phyloP scores from a whole-genome alignment of 2,113 vertebrate genomes.

The Neoarius graeffei region DNA sequence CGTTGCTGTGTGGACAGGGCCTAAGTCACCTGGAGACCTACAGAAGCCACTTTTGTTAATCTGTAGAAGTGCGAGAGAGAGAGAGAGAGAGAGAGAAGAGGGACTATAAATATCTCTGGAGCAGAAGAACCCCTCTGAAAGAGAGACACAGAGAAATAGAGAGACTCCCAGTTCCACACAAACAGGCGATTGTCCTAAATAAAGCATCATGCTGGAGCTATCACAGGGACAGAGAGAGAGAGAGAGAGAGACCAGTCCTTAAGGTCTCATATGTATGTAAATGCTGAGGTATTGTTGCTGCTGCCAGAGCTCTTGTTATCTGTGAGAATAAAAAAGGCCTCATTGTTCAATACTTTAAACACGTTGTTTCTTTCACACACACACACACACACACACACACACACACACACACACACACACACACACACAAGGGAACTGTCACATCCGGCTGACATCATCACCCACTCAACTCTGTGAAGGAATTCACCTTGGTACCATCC shows the following conservation, averaged over 20 bases:
- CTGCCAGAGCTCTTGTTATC: conserved; percentile 45
- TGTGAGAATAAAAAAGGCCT: conserved; percentile 13
- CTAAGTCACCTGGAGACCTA: not conserved
- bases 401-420: conserved; percentile 36
- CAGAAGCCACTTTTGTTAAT: conserved; percentile 16
- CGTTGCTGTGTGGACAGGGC: too few relatives aligned
- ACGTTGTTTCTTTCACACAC: conserved; percentile 45
- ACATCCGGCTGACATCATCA: conserved; percentile 41
- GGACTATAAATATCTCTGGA: conserved; percentile 48
- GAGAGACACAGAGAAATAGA: conserved; percentile 11
- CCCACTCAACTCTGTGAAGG: not conserved
- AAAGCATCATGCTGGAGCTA: conserved; percentile 24
- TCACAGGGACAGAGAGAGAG: conserved; percentile 28
- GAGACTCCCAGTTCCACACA: conserved; percentile 34
- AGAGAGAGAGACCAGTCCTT: conserved; percentile 29
- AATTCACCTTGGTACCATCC: conserved; percentile 9
- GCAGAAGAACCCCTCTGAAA: conserved; percentile 38
- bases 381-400: conserved; percentile 41
- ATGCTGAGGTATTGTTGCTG: conserved; percentile 43
- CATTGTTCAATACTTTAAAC: conserved; percentile 46
- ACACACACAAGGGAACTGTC: conserved; percentile 41
- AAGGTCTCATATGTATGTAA: conserved; percentile 33
- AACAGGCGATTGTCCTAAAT: conserved; percentile 41
- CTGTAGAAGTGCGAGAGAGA: conserved; percentile 3
- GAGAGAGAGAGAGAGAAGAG: conserved; percentile 25